These are phyloP conservation scores for Teinopalpus imperialis DNA, from an alignment of 2,888 invertebrate species.

Conservation along the genomic window DNA sequence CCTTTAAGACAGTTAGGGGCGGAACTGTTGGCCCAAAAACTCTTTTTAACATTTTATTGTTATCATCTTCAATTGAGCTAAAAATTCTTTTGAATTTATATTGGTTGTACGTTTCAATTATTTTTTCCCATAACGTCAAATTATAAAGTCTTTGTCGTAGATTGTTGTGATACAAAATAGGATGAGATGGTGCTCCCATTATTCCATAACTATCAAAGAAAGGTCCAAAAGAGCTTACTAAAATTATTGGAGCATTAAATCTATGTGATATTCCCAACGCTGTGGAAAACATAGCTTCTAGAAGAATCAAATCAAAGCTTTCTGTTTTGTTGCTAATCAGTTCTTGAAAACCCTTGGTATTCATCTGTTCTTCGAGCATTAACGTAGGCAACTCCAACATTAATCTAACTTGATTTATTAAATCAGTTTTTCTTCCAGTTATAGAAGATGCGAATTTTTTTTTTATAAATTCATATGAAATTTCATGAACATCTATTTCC, in stretches of 20 bases:
- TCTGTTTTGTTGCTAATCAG: constrained; percentile 34
- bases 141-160: constrained; percentile 35
- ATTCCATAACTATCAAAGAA: constrained; percentile 17
- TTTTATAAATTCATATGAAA: constrained; percentile 34
- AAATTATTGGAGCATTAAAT: constrained; percentile 6
- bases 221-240: constrained; percentile 40
- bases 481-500: constrained; percentile 48
- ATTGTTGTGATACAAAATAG: constrained; percentile 39
- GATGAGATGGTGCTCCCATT: constrained; percentile 35
- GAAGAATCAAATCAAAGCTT: constrained; percentile 44
- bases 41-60: constrained; percentile 19
- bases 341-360: constrained; percentile 34
- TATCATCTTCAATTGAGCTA: constrained; percentile 1
- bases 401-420: background rate
- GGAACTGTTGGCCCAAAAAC: constrained; percentile 31
- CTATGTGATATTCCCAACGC: background rate
- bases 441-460: background rate
- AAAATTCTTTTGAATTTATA: constrained; percentile 2
- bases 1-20: constrained; percentile 30
- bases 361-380: constrained; percentile 33
- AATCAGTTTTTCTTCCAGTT: background rate
- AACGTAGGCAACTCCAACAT: background rate
- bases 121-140: constrained; percentile 40
- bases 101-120: constrained; percentile 31
- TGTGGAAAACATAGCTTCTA: constrained; percentile 35